Percentiles rank a stretch among this genome's conserved stretches.
These are phyloP conservation scores for Metaphire vulgaris DNA, from an alignment of 1,140 invertebrate genomes.

Conservation along the genomic window DNA sequence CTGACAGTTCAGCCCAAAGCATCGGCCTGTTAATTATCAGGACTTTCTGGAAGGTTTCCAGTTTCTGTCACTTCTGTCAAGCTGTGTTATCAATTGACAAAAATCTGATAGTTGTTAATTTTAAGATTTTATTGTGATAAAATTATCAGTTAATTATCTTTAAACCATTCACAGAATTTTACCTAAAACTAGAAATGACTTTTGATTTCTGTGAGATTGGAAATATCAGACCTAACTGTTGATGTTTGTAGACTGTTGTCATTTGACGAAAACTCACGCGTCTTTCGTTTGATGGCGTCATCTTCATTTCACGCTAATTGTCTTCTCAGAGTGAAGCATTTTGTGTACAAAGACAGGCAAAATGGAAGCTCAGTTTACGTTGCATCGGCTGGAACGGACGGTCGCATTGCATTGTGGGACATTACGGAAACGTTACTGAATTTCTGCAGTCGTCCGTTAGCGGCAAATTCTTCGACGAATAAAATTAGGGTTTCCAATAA, in stretches of 20 bases:
- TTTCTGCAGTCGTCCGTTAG: background rate
- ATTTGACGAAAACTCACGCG: conserved; percentile 36
- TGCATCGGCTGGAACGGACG: conserved; percentile 62
- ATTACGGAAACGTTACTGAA: conserved; percentile 39
- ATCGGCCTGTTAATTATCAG: too few relatives aligned
- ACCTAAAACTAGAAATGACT: too few relatives aligned
- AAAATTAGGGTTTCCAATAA: background rate
- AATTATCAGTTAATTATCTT: too few relatives aligned
- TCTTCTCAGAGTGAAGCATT: conserved; percentile 40
- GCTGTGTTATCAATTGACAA: too few relatives aligned
- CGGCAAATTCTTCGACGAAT: background rate
- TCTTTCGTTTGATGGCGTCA: conserved; percentile 34
- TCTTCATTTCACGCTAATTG: conserved; percentile 43
- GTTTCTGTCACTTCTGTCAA: too few relatives aligned
- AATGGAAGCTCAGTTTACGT: conserved; percentile 37
- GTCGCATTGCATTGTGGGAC: conserved; percentile 62
- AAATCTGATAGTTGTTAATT: too few relatives aligned
- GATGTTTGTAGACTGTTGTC: conserved; percentile 41
- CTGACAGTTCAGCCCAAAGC: too few relatives aligned
- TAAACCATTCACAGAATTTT: too few relatives aligned
- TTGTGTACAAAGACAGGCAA: background rate
- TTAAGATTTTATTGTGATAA: too few relatives aligned
- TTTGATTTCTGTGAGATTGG: too few relatives aligned
- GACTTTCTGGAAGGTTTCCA: too few relatives aligned
- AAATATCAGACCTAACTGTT: too few relatives aligned